A percentile compares a stretch with the other conserved stretches of the same genome.
Evolutionary conservation across 1,140 invertebrate species (phyloP).

Genomic region (Camponotus floridanus): DNA sequence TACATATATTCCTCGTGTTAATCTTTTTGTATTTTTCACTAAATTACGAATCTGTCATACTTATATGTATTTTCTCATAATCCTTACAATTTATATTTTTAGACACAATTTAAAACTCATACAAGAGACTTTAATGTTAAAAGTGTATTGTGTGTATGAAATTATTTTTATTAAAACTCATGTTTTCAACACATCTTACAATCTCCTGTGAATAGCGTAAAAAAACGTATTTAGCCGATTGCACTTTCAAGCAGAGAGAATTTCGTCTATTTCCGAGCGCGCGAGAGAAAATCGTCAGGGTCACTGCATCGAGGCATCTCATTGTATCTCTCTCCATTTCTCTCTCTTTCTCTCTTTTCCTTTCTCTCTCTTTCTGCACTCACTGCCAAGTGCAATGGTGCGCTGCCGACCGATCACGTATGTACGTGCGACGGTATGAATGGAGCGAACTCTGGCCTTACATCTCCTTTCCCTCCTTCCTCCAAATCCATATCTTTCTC

Average conservation of each 20-base stretch:
- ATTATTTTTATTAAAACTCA: neutral
- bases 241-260: neutral
- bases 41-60: neutral
- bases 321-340: neutral
- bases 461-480: neutral
- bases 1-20: neutral
- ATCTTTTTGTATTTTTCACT: neutral
- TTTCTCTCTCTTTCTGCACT: neutral
- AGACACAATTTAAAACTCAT: neutral
- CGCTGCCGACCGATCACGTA: conserved; percentile 30
- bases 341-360: no score
- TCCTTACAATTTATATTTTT: neutral
- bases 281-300: conserved; percentile 48
- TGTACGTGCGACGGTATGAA: conserved; percentile 70
- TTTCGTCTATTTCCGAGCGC: neutral
- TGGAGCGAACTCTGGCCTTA: conserved; percentile 73
- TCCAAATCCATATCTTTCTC: neutral
- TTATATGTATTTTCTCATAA: neutral
- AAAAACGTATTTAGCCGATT: neutral
- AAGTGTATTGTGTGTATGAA: no score
- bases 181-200: neutral
- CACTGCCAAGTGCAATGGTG: conserved; percentile 52
- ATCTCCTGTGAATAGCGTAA: neutral
- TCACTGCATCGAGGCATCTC: conserved; percentile 26
- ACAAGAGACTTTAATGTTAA: neutral